Base-by-base conservation (phyloP, 2,797 vertebrate genomes). In the Peromyscus aztecus region DNA sequence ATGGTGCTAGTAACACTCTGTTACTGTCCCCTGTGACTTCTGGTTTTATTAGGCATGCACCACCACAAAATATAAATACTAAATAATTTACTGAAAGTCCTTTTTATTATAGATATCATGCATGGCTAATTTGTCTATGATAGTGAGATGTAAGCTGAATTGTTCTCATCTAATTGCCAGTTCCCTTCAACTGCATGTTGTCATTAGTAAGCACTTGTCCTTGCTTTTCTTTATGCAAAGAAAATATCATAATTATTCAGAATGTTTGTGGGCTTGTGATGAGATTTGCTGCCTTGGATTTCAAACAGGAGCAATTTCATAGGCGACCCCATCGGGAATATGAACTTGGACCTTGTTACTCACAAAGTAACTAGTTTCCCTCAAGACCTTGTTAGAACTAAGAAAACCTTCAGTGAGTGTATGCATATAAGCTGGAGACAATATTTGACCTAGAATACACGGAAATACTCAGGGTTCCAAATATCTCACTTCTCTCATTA, bases 111-210 rank as follows among this genome's bases (percentile, higher is more conserved):
- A 96, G 94, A 94, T 85, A 87, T 16, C 71, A 94, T 90, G 83
- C 94, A 93, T 85, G 90, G 94, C 97, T 97, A 96, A 98, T 96
- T 85, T 67, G 90, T 93, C 94, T 95, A 78, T 91, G 78, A 91
- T 87, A 78, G 92, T 75, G 90, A 97, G 86, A 91, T 89, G 29
- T 77, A 96, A 78, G 71, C 59, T 94, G 94, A 96, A 96, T 96
- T 97, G 93, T 96, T 98, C 24, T 89, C 75, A 40, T 89, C 85
- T 96, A 97, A 97, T 95, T 97, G 95, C 63, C 85, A 96, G 90
- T 55, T 96, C 90, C 69, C 63, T 94, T 97, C 95, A 94, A 94
- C 80, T 89, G 89, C 91, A 96, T 96, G 89, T 96, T 95, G 96
- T 95, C 95, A 97, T 96, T 94, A 97, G 94, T 78, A 96, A 95